phyloP scores from a whole-genome alignment of 2,113 vertebrate genomes.

The Mustela nigripes region DNA sequence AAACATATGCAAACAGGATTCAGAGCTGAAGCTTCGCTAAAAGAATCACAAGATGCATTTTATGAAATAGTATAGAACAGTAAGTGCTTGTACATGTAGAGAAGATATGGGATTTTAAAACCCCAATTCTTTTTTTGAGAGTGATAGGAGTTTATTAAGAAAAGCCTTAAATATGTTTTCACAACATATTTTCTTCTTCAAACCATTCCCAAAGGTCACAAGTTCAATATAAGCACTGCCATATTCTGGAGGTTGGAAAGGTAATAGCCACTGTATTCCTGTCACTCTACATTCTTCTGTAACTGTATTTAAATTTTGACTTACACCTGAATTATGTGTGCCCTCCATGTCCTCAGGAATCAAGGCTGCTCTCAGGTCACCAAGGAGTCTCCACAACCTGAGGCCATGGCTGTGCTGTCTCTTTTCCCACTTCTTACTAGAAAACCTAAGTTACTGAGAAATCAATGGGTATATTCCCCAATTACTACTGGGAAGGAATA shows the following conservation, averaged over 20 bases:
- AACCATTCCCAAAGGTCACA: background rate
- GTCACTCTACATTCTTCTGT: background rate
- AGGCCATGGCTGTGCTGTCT: background rate
- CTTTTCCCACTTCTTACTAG: background rate
- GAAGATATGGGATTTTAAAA: background rate
- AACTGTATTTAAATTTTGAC: background rate
- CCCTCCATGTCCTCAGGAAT: background rate
- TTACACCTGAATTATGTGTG: background rate
- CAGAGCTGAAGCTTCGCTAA: background rate
- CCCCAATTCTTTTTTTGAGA: background rate
- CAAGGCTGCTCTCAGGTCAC: background rate
- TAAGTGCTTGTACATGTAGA: background rate
- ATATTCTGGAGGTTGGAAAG: background rate
- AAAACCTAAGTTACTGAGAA: background rate
- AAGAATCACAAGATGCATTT: conserved; percentile 31
- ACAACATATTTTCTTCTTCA: conserved; percentile 19
- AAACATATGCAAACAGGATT: background rate
- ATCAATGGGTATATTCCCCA: background rate
- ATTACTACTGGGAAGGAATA: background rate
- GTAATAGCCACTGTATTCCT: background rate
- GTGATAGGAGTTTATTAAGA: no score
- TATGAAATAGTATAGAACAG: conserved; percentile 8
- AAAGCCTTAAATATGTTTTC: background rate
- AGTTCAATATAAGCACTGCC: background rate
- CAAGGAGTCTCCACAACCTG: background rate